These are phyloP conservation scores for Conus betulinus DNA, from an alignment of 1,140 invertebrate species.

Conservation along the genomic window DNA sequence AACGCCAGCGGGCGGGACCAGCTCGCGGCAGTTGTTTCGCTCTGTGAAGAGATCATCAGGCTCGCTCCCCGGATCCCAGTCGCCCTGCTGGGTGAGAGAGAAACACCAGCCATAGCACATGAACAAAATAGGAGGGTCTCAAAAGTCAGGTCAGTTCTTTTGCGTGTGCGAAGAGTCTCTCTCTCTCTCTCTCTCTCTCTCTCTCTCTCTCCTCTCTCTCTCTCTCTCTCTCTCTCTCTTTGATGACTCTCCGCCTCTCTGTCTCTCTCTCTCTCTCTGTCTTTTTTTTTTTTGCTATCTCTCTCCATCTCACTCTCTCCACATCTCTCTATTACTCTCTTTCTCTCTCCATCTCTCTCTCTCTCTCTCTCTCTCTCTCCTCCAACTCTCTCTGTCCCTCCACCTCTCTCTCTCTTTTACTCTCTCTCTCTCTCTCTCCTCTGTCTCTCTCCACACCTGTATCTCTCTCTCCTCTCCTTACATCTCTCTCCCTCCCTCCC, in stretches of 20 bases:
- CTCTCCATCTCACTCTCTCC: not conserved
- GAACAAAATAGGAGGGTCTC: too few species aligned
- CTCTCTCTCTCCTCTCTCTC: too few species aligned
- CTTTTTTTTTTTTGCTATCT: not conserved
- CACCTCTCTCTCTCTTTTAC: not conserved
- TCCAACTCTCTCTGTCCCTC: not conserved
- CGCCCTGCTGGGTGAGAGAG: too few species aligned
- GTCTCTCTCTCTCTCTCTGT: not conserved
- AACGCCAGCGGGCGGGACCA: too few species aligned
- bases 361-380: constrained; percentile 8
- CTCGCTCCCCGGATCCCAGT: too few species aligned
- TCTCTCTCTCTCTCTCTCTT: constrained; percentile 12
- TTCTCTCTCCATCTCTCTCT: not conserved
- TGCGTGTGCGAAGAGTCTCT: too few species aligned
- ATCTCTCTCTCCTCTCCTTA: not conserved
- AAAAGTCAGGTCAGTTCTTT: too few species aligned
- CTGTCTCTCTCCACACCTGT: not conserved
- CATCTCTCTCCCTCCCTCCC: constrained; percentile 2
- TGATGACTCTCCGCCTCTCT: not conserved
- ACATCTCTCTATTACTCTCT: not conserved
- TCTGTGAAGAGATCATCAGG: too few species aligned
- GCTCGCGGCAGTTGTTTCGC: too few species aligned
- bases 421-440: not conserved
- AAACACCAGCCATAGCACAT: too few species aligned
- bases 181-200: too few species aligned